phyloP scores from a whole-genome alignment of 2,113 vertebrate genomes.

The Mesitornis unicolor region DNA sequence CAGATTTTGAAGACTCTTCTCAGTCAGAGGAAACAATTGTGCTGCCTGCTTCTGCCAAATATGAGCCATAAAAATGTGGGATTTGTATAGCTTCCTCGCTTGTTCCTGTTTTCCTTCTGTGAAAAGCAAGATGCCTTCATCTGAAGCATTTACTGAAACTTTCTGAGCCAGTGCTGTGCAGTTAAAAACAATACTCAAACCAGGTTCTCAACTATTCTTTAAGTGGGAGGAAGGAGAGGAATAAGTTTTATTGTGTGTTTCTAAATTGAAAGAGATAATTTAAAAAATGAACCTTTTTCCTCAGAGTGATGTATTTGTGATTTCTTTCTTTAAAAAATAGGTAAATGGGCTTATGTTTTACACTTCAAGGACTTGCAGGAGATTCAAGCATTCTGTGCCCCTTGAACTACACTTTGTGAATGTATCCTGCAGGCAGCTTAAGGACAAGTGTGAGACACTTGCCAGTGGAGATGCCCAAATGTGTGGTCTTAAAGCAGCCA shows the following conservation, averaged over 20 bases:
- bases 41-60: neutral
- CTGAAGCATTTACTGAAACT: neutral
- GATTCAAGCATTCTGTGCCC: neutral
- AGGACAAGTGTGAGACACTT: rapidly evolving
- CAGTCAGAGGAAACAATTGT: neutral
- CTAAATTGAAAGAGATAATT: neutral
- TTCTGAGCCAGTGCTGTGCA: neutral
- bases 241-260: neutral
- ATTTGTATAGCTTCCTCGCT: neutral
- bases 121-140: neutral
- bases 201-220: neutral
- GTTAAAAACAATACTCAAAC: neutral
- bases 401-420: neutral
- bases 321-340: neutral
- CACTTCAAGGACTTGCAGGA: neutral
- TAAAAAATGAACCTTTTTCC: neutral
- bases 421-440: neutral
- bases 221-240: neutral
- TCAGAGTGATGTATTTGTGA: neutral
- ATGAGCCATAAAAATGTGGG: neutral
- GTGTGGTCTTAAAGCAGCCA: neutral
- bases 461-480: rapidly evolving
- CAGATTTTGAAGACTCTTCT: neutral
- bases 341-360: neutral
- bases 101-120: neutral